Evolutionary conservation across 2,888 invertebrate genomes (phyloP).

Genomic region (Phengaris alcon): DNA sequence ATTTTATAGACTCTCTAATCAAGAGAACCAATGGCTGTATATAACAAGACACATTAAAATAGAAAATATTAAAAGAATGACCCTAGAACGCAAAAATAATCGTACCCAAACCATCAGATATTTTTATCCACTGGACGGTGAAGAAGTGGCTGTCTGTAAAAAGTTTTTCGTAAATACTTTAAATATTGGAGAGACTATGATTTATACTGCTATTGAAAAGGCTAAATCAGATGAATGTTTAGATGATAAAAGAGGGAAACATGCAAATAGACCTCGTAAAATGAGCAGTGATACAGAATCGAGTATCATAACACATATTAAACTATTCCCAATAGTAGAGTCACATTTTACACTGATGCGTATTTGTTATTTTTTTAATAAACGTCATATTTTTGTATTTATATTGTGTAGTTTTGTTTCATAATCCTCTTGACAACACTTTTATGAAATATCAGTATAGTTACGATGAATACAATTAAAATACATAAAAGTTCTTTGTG

Average conservation of each 20-base stretch:
- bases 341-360: too few relatives aligned
- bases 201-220: slow-evolving; percentile 27
- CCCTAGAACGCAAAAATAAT: slow-evolving; percentile 28
- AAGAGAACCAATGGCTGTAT: slow-evolving; percentile 28
- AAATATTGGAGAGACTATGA: slow-evolving; percentile 24
- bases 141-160: slow-evolving; percentile 9
- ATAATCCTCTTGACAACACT: too few relatives aligned
- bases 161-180: slow-evolving; percentile 16
- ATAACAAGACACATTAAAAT: slow-evolving; percentile 25
- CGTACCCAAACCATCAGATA: too few relatives aligned
- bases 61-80: slow-evolving; percentile 29
- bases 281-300: slow-evolving; percentile 22
- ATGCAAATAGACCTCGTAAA: slow-evolving; percentile 32
- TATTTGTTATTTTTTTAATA: too few relatives aligned
- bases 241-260: slow-evolving; percentile 32
- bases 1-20: slow-evolving; percentile 27
- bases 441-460: too few relatives aligned
- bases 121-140: not conserved
- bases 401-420: too few relatives aligned
- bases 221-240: slow-evolving; percentile 3
- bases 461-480: too few relatives aligned
- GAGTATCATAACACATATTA: slow-evolving; percentile 28
- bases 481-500: too few relatives aligned
- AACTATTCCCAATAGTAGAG: too few relatives aligned
- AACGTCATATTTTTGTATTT: too few relatives aligned